phyloP scores from a whole-genome alignment of 2,797 vertebrate species.

The Pseudochaenichthys georgianus region DNA sequence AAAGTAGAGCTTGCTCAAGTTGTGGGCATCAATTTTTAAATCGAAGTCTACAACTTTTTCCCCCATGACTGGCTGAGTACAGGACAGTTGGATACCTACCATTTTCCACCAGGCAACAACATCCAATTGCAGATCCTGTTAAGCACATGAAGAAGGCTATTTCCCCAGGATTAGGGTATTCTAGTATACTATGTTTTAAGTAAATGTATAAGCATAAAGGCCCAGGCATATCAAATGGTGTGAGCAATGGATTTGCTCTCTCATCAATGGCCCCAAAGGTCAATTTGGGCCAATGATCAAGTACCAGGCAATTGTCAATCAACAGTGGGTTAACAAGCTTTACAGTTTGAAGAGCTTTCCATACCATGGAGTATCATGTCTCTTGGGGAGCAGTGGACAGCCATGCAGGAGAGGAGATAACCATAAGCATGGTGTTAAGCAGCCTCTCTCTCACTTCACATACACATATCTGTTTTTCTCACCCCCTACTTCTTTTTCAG shows the following conservation, averaged over 20 bases:
- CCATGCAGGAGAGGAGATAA: conserved; percentile 19
- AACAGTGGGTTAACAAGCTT: too few species aligned
- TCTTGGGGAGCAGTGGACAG: conserved; percentile 3
- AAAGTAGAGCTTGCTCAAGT: conserved; percentile 2
- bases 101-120: background rate
- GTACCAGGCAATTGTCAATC: too few species aligned
- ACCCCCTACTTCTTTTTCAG: conserved; percentile 7
- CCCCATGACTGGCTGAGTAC: too few species aligned
- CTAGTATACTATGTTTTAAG: background rate
- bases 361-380: background rate
- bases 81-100: background rate
- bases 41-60: background rate
- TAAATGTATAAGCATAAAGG: background rate
- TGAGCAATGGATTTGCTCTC: background rate
- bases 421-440: conserved; percentile 35
- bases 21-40: background rate
- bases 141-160: background rate
- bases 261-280: background rate
- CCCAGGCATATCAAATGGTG: background rate
- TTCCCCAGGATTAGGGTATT: background rate
- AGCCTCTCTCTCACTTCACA: conserved; percentile 12
- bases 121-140: background rate
- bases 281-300: background rate
- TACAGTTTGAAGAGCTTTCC: too few species aligned
- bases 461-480: background rate